Percentiles rank a stretch among this genome's conserved stretches.
phyloP scores from a whole-genome alignment of 2,797 vertebrate species.

The Xenops minutus region DNA sequence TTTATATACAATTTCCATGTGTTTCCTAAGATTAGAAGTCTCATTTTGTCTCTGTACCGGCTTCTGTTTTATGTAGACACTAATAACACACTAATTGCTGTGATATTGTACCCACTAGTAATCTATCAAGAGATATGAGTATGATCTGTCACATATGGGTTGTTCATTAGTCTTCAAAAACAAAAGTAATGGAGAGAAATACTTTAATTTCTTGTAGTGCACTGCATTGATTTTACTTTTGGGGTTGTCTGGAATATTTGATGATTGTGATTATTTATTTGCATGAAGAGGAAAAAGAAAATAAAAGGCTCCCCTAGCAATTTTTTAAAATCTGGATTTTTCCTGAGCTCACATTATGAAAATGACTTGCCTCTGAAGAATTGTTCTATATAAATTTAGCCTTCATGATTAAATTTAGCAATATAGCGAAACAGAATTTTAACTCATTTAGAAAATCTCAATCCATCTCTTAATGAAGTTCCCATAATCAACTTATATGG shows the following conservation, averaged over 20 bases:
- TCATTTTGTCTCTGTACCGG: not conserved
- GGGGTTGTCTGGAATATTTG: not conserved
- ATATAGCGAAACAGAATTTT: constrained; percentile 12
- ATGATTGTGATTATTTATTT: not conserved
- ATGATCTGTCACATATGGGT: not conserved
- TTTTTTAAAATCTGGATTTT: not conserved
- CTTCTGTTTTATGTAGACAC: not conserved
- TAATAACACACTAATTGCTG: not conserved
- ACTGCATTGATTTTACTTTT: not conserved
- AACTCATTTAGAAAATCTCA: constrained; percentile 35
- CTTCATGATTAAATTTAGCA: constrained; percentile 39
- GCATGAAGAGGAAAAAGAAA: rapidly evolving
- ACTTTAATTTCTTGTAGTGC: not conserved
- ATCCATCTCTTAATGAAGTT: constrained; percentile 36
- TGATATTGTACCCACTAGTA: not conserved
- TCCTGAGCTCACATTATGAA: not conserved
- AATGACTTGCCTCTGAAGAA: constrained; percentile 18
- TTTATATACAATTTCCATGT: not conserved
- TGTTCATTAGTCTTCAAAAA: not conserved
- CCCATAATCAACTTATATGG: not conserved
- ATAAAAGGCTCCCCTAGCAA: not conserved
- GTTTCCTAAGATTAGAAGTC: not conserved
- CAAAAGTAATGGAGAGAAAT: not conserved
- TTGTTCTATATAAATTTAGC: constrained; percentile 26
- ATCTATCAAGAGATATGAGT: not conserved